Percentiles rank a stretch among this genome's conserved stretches.
phyloP scores from a whole-genome alignment of 2,113 vertebrate genomes.

The Eclectus roratus region DNA sequence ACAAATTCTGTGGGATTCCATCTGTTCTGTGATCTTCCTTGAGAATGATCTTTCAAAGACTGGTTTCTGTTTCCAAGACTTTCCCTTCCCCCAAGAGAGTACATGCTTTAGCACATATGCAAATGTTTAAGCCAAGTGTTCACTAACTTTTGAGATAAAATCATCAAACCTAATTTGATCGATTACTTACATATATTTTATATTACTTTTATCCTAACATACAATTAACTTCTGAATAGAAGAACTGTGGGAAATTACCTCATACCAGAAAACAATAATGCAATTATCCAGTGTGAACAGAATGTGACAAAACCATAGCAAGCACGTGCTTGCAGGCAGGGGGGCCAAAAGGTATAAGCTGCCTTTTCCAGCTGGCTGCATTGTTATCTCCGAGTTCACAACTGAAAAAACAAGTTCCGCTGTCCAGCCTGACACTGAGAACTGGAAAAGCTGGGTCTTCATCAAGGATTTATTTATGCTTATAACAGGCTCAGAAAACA shows the following conservation, averaged over 20 bases:
- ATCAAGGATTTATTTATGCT: neutral
- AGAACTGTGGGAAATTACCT: neutral
- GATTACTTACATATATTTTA: neutral
- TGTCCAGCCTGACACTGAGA: neutral
- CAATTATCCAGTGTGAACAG: accelerated
- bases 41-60: neutral
- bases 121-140: neutral
- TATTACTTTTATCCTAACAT: neutral
- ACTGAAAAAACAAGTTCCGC: neutral
- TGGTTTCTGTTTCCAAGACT: neutral
- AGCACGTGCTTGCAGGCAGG: neutral
- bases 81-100: neutral
- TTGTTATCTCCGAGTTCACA: neutral
- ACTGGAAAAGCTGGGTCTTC: neutral
- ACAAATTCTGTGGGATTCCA: neutral
- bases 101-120: neutral
- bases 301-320: neutral
- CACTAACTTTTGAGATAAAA: neutral
- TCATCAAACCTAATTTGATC: neutral
- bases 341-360: neutral
- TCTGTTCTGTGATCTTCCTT: neutral
- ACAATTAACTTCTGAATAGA: neutral
- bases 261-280: neutral
- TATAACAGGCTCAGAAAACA: neutral
- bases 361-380: neutral